These are phyloP conservation scores for Catostylus mosaicus DNA, from an alignment of 30 jellyfish, hydroid and myxozoan species.

Conservation along the genomic window DNA sequence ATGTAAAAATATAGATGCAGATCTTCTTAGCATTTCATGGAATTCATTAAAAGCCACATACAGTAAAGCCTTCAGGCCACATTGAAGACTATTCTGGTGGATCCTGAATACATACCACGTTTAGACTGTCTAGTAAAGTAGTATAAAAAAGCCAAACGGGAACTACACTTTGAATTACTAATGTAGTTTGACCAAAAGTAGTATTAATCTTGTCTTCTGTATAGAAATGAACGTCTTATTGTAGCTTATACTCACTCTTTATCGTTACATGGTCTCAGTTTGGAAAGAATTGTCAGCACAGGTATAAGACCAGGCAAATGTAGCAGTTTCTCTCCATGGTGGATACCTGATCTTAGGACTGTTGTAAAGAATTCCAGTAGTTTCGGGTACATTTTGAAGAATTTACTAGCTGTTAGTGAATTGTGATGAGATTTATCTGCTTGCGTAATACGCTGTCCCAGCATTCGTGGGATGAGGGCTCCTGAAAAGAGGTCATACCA, in stretches of 20 bases:
- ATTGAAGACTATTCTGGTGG: too few species aligned
- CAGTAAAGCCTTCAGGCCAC: too few species aligned
- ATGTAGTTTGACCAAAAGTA: too few species aligned
- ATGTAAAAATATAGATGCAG: too few species aligned
- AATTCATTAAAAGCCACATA: too few species aligned
- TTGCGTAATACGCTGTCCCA: conserved; percentile 85
- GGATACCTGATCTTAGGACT: conserved; percentile 16
- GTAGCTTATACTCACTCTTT: background rate
- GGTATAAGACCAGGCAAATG: conserved; percentile 72
- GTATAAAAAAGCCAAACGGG: too few species aligned
- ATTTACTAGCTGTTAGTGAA: conserved; percentile 56
- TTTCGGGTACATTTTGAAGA: conserved; percentile 73
- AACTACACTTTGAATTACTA: too few species aligned
- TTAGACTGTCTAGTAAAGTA: too few species aligned
- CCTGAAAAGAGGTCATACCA: conserved; percentile 61
- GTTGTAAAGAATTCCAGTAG: conserved; percentile 45
- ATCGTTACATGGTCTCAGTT: conserved; percentile 66
- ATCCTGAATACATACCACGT: too few species aligned
- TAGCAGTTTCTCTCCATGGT: background rate
- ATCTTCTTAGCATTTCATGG: too few species aligned
- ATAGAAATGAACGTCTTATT: too few species aligned
- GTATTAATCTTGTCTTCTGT: too few species aligned
- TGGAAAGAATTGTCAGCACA: conserved; percentile 76
- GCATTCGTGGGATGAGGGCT: conserved; percentile 88
- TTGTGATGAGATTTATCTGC: conserved; percentile 78